Percentiles rank a stretch among this genome's conserved stretches.
Conservation (phyloP, 1,140 invertebrate species). For the Maniola jurtina region DNA sequence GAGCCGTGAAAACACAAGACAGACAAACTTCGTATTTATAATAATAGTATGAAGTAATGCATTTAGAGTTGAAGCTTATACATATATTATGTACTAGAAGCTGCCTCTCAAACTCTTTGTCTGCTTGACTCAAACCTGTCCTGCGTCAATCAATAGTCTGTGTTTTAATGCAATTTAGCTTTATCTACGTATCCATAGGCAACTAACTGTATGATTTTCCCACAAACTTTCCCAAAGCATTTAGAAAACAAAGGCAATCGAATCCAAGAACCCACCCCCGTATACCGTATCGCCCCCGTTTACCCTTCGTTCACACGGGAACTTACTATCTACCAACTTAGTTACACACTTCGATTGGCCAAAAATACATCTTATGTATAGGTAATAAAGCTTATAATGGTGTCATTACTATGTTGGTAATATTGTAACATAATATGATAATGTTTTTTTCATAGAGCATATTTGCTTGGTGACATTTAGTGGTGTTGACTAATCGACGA, state of each 20-base stretch:
- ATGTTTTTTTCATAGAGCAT: slow-evolving; percentile 36
- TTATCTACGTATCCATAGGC: too few relatives aligned
- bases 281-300: slow-evolving; percentile 4
- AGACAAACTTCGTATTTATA: too few relatives aligned
- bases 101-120: too few relatives aligned
- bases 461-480: slow-evolving; percentile 33
- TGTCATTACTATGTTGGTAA: not conserved
- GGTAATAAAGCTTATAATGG: slow-evolving; percentile 17
- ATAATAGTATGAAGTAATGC: too few relatives aligned
- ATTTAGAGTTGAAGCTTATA: too few relatives aligned
- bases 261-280: slow-evolving; percentile 15
- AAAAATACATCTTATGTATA: slow-evolving; percentile 23
- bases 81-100: too few relatives aligned
- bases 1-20: too few relatives aligned
- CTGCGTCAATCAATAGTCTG: too few relatives aligned
- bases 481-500: slow-evolving; percentile 31
- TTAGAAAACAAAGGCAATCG: slow-evolving; percentile 2
- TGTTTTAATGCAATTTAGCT: too few relatives aligned
- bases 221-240: slow-evolving; percentile 1
- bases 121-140: too few relatives aligned
- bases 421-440: slow-evolving; percentile 25
- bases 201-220: not conserved
- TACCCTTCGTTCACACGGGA: slow-evolving; percentile 39
- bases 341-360: not conserved
- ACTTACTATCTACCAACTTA: slow-evolving; percentile 15